Evolutionary conservation across 2,113 vertebrate species (phyloP).

Genomic region (Thamnaconus septentrionalis): DNA sequence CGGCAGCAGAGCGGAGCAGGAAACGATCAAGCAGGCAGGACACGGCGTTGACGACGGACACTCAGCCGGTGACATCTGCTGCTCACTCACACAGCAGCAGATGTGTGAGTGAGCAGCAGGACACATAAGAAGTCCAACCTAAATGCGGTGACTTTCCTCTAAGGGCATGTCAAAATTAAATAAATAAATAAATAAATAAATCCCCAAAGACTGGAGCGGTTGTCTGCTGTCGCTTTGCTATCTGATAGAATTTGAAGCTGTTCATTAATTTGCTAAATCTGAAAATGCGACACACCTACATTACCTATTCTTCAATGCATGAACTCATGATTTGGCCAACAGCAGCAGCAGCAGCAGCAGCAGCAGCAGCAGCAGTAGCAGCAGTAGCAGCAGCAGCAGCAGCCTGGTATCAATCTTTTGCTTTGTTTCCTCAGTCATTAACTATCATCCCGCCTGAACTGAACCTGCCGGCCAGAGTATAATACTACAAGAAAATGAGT

Average conservation of each 20-base stretch:
- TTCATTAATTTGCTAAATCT: too few species aligned
- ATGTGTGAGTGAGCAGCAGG: background rate
- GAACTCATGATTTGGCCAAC: background rate
- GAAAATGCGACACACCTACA: too few species aligned
- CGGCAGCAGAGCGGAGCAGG: conserved; percentile 17
- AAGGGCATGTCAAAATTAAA: too few species aligned
- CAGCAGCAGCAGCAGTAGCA: too few species aligned
- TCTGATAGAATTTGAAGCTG: background rate
- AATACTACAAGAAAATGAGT: background rate
- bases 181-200: too few species aligned
- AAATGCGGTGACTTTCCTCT: background rate
- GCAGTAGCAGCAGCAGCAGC: too few species aligned
- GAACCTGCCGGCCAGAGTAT: background rate
- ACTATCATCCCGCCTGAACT: background rate
- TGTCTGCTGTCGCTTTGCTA: background rate
- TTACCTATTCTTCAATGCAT: background rate
- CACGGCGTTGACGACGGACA: conserved; percentile 18
- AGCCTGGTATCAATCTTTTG: background rate
- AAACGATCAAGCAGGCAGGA: conserved; percentile 18
- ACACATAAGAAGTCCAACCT: background rate
- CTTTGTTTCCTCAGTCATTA: background rate
- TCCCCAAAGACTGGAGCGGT: too few species aligned
- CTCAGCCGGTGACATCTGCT: conserved; percentile 18
- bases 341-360: too few species aligned
- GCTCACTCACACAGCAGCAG: conserved; percentile 15